Conservation (phyloP, 2,888 invertebrate genomes). For the Melieria omissa region DNA sequence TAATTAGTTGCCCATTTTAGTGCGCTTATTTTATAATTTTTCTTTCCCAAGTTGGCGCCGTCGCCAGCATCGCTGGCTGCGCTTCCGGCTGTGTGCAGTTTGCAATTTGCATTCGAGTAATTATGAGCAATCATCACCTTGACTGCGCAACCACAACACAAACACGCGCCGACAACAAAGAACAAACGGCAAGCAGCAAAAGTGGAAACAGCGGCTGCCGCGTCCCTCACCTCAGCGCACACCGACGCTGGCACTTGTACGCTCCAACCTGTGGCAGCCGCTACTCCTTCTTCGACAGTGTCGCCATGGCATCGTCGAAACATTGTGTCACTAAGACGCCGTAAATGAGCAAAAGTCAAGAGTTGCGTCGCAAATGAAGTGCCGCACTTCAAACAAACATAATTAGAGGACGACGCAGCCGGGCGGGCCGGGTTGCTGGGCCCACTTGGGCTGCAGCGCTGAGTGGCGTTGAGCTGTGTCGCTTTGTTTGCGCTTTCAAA, state of each 20-base stretch:
- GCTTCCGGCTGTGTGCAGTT: slow-evolving; percentile 16
- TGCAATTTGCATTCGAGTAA: slow-evolving; percentile 40
- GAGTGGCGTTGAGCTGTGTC: neutral
- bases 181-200: neutral
- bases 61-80: neutral
- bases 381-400: slow-evolving; percentile 30
- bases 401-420: slow-evolving; percentile 23
- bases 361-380: slow-evolving; percentile 24
- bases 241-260: neutral
- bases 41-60: slow-evolving; percentile 1
- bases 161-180: neutral
- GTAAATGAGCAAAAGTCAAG: slow-evolving; percentile 21
- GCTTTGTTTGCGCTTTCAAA: neutral
- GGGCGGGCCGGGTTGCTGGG: neutral
- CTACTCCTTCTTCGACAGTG: neutral
- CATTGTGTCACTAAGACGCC: neutral
- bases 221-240: neutral
- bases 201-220: slow-evolving; percentile 19
- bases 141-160: slow-evolving; percentile 41
- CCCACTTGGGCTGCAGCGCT: neutral
- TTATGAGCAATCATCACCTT: slow-evolving; percentile 49
- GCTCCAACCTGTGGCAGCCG: neutral
- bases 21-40: slow-evolving; percentile 9
- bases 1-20: slow-evolving; percentile 2
- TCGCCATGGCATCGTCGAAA: slow-evolving; percentile 3